These are phyloP conservation scores for Acrocephalus kingi DNA, from an alignment of 2,113 vertebrate genomes.

Conservation along the genomic window DNA sequence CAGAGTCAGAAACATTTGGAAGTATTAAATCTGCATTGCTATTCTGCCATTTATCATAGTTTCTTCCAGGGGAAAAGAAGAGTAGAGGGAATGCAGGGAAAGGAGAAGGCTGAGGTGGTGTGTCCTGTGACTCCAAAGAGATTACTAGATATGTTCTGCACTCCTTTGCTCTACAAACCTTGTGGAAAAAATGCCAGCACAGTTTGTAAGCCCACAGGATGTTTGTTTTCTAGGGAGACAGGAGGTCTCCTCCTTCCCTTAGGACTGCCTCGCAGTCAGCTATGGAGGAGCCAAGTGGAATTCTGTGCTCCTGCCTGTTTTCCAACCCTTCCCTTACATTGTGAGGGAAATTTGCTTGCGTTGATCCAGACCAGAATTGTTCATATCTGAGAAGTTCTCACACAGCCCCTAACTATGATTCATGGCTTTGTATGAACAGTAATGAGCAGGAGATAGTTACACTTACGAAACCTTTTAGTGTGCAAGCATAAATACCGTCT, in stretches of 20 bases:
- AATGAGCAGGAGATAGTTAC: neutral
- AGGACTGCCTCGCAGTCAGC: neutral
- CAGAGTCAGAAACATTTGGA: neutral
- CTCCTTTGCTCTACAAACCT: neutral
- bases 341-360: neutral
- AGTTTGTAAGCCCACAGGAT: constrained; percentile 43
- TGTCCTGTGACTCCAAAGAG: neutral
- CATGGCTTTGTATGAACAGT: neutral
- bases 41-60: neutral
- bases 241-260: neutral
- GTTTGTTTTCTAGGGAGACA: constrained; percentile 49
- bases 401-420: constrained; percentile 28
- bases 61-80: neutral
- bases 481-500: neutral
- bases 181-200: neutral
- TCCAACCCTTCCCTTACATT: neutral
- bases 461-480: neutral
- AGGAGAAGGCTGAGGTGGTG: neutral
- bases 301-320: neutral
- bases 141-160: neutral
- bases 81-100: neutral
- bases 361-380: neutral
- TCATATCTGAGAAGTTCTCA: neutral
- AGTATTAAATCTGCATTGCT: neutral
- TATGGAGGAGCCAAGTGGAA: neutral